Conservation (phyloP, 1,140 invertebrate species). For the Eubasilissa regina region DNA sequence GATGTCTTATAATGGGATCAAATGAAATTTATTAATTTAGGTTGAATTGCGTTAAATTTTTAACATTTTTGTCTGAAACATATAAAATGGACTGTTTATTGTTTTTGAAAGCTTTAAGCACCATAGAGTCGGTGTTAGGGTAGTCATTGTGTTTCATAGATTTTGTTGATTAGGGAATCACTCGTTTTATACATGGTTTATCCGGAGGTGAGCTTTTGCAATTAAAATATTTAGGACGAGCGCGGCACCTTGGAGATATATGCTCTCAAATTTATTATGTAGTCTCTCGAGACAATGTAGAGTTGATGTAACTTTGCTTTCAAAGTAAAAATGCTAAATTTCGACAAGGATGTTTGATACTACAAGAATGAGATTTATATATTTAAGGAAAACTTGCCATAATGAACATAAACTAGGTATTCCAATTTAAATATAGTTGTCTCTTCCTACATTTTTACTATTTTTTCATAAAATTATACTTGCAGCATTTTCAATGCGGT, state of each 20-base stretch:
- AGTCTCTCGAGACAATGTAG: constrained; percentile 28
- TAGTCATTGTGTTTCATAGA: constrained; percentile 20
- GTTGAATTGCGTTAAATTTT: constrained; percentile 26
- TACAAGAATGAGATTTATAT: constrained; percentile 33
- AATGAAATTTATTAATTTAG: constrained; percentile 36
- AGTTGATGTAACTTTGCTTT: constrained; percentile 38
- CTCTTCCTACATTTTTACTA: constrained; percentile 27
- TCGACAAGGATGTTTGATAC: constrained; percentile 30
- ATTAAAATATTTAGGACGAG: not conserved
- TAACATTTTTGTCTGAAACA: constrained; percentile 39
- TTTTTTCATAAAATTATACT: constrained; percentile 26
- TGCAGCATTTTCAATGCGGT: no score
- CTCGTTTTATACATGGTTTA: constrained; percentile 30
- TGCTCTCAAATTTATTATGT: constrained; percentile 14
- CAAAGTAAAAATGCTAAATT: constrained; percentile 37
- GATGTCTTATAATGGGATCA: constrained; percentile 33
- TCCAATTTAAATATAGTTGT: constrained; percentile 33
- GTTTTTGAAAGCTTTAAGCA: constrained; percentile 54
- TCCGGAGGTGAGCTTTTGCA: constrained; percentile 6
- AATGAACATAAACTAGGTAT: constrained; percentile 31
- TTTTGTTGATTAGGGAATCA: constrained; percentile 16
- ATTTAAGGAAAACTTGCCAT: constrained; percentile 37
- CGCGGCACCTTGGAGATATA: constrained; percentile 7
- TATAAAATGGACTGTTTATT: constrained; percentile 43
- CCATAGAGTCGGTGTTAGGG: constrained; percentile 54